These are phyloP conservation scores for Neodiprion lecontei DNA, from an alignment of 1,140 invertebrate species.

Conservation along the genomic window DNA sequence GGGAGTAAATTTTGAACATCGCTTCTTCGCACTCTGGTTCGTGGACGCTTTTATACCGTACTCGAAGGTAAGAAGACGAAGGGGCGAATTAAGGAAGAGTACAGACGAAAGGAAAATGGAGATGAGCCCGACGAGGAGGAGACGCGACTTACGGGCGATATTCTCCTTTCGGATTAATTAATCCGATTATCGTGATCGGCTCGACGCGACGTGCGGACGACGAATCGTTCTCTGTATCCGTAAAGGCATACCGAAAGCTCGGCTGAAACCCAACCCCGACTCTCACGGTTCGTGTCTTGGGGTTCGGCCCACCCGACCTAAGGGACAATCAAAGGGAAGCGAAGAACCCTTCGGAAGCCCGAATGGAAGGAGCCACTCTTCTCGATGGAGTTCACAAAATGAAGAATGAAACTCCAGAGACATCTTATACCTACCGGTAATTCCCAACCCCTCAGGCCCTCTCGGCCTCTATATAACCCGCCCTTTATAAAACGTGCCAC, in stretches of 20 bases:
- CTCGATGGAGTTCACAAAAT: constrained; percentile 7
- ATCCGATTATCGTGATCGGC: constrained; percentile 9
- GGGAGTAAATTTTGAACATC: constrained; percentile 3
- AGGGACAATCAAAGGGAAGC: not conserved
- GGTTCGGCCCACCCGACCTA: not conserved
- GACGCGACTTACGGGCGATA: not conserved
- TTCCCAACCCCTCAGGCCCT: too few relatives aligned
- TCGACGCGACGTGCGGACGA: not conserved
- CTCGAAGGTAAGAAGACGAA: not conserved
- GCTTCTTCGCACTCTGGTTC: constrained; percentile 1
- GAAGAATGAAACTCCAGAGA: not conserved
- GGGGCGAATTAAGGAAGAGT: too few relatives aligned
- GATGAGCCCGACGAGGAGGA: not conserved
- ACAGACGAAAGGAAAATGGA: too few relatives aligned
- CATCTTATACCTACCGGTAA: too few relatives aligned
- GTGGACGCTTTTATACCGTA: not conserved
- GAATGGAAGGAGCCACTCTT: constrained; percentile 1
- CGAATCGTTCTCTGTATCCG: too few relatives aligned
- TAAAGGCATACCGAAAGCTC: not conserved
- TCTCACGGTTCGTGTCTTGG: too few relatives aligned
- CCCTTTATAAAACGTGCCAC: not conserved
- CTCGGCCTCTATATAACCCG: too few relatives aligned
- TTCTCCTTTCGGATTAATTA: not conserved
- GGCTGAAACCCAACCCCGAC: not conserved
- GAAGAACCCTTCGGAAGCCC: not conserved